Percentiles rank a stretch among this genome's conserved stretches.
Evolutionary conservation across 2,113 vertebrate genomes (phyloP).

Genomic region (Excalfactoria chinensis): DNA sequence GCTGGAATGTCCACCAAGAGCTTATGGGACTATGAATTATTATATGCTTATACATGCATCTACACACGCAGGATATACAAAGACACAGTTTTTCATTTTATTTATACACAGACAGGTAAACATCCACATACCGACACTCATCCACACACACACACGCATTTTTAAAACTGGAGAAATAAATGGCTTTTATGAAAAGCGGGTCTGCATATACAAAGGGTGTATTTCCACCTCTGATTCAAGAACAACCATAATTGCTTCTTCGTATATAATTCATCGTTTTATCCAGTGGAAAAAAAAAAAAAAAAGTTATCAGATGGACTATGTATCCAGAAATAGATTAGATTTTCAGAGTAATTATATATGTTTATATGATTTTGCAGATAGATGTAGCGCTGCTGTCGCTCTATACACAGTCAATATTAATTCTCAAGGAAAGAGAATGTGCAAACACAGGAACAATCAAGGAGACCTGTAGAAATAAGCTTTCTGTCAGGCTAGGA

Average conservation of each 20-base stretch:
- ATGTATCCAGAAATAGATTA: conserved; percentile 68
- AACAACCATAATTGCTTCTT: conserved; percentile 61
- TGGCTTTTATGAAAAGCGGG: conserved; percentile 37
- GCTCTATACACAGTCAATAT: conserved; percentile 65
- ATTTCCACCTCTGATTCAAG: conserved; percentile 55
- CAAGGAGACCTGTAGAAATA: conserved; percentile 74
- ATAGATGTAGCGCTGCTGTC: conserved; percentile 29
- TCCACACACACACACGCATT: neutral
- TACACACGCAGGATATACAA: conserved; percentile 46
- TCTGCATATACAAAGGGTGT: neutral
- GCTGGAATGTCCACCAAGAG: conserved; percentile 60
- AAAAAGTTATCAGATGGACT: conserved; percentile 68
- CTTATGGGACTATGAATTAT: conserved; percentile 70
- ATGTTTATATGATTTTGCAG: conserved; percentile 67
- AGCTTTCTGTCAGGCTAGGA: conserved; percentile 51
- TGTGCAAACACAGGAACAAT: neutral
- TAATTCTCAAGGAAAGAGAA: conserved; percentile 72
- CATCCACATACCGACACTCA: neutral
- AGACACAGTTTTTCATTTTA: conserved; percentile 50
- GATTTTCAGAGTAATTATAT: conserved; percentile 70
- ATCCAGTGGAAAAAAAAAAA: conserved; percentile 51
- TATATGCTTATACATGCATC: conserved; percentile 44
- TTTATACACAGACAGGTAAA: conserved; percentile 36
- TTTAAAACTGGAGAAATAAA: conserved; percentile 16
- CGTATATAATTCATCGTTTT: conserved; percentile 70